Conservation (phyloP, 2,888 invertebrate genomes). For the Megamerina dolium region DNA sequence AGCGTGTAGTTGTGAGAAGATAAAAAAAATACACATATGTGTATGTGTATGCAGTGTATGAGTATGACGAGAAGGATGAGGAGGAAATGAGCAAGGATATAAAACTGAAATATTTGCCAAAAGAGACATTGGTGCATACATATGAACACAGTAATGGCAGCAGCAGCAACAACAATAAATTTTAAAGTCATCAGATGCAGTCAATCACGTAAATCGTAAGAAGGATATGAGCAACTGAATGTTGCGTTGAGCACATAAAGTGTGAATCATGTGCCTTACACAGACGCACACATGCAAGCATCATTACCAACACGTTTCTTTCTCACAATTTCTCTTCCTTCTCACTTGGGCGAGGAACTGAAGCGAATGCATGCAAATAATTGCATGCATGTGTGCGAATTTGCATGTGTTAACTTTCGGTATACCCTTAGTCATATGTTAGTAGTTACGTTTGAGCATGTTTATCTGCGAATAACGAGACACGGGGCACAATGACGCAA, state of each 20-base stretch:
- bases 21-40: not conserved
- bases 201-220: conserved; percentile 20
- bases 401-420: too few species aligned
- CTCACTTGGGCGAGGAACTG: too few species aligned
- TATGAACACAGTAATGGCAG: conserved; percentile 2
- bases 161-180: conserved; percentile 15
- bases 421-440: too few species aligned
- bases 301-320: too few species aligned
- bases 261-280: not conserved
- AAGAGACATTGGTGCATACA: too few species aligned
- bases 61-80: not conserved
- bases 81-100: not conserved
- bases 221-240: conserved; percentile 3
- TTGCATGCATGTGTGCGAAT: too few species aligned
- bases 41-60: not conserved
- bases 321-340: too few species aligned
- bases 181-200: conserved; percentile 20
- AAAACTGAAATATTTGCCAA: not conserved
- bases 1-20: not conserved
- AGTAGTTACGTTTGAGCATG: conserved; percentile 9
- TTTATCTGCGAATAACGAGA: conserved; percentile 30
- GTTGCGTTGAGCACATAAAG: too few species aligned
- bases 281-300: not conserved
- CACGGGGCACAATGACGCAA: conserved; percentile 31
- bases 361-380: conserved; percentile 40